Conservation (phyloP, 1,140 invertebrate species). For the Papilio aristodemus region DNA sequence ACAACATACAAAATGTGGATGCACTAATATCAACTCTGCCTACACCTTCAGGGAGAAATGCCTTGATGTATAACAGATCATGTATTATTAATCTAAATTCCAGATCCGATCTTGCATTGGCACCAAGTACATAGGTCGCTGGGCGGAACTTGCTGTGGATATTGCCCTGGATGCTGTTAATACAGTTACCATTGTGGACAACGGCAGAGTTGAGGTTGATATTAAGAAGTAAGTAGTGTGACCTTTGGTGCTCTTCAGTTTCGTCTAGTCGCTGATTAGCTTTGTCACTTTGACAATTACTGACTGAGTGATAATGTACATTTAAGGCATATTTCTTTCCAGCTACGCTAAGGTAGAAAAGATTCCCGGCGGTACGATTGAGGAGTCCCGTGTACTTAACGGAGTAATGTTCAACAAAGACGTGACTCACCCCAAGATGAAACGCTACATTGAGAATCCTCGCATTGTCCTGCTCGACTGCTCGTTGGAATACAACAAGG, state of each 20-base stretch:
- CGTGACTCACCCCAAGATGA: slow-evolving; percentile 99
- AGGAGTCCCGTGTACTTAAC: slow-evolving; percentile 95
- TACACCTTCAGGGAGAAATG: no score
- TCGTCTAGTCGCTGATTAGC: no score
- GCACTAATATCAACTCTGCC: no score
- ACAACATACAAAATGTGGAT: no score
- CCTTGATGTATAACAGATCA: no score
- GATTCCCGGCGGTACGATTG: slow-evolving; percentile 97
- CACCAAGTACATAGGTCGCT: slow-evolving; percentile 98
- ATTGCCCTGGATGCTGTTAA: slow-evolving; percentile 97
- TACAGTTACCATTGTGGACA: slow-evolving; percentile 93
- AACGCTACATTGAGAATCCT: slow-evolving; percentile 96
- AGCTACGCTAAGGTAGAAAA: slow-evolving; percentile 98
- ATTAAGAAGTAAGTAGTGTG: slow-evolving; percentile 92
- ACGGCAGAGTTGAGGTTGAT: slow-evolving; percentile 96
- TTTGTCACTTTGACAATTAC: no score
- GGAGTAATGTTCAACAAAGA: slow-evolving; percentile 99
- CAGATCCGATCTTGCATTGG: slow-evolving; percentile 95
- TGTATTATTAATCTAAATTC: slow-evolving; percentile 31
- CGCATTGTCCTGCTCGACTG: slow-evolving; percentile 97
- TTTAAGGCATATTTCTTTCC: slow-evolving; percentile 41
- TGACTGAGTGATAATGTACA: no score
- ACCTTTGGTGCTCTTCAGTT: no score
- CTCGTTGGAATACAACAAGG: slow-evolving; percentile 98
- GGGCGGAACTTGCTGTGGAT: slow-evolving; percentile 96